Base-by-base conservation (phyloP, 1,140 invertebrate species). In the Nylanderia fulva region DNA sequence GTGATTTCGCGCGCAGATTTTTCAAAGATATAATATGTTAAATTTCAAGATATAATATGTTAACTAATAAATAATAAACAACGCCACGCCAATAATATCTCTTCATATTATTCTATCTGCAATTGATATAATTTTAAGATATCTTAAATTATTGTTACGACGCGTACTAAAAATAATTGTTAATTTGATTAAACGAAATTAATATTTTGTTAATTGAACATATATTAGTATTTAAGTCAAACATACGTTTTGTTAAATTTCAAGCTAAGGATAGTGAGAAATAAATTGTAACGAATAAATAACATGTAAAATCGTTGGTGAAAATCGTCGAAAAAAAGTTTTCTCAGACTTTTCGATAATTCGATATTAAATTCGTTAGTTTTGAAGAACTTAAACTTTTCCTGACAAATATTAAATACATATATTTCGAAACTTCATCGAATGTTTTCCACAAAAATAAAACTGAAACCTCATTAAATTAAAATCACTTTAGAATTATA, bases 131-230 rank as follows among this genome's bases (percentile, higher is more conserved):
- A 21, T 33, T 48, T 13, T 58, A 15, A 0, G 36, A 3, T 0
- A 56, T 74, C 4, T 7, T 74, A 72, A 15, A 36, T 74, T 74
- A n/a, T 72, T 72, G 33, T 29, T 71, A 52, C 2, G 11, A 71
- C 42, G 21, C n/a, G n/a, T n/a, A n/a, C n/a, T n/a, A n/a, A n/a
- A n/a, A n/a, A n/a, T n/a, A n/a, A n/a, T n/a, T n/a, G n/a, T n/a
- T n/a, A n/a, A n/a, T n/a, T n/a, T n/a, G n/a, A n/a, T n/a, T n/a
- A n/a, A n/a, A n/a, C 11, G 33, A 36, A 39, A 9, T 24, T 9
- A 5, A 15, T 24, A 24, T 27, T 1, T 24, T 4, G 42, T 48
- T 54, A 18, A 15, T 54, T 11, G 11, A 58, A 58, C 13, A 1
- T 56, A 21, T 58, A 58, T n/a, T n/a, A n/a, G n/a, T n/a, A n/a